phyloP scores from a whole-genome alignment of 2,797 vertebrate species.

The Macrochelys suwanniensis region DNA sequence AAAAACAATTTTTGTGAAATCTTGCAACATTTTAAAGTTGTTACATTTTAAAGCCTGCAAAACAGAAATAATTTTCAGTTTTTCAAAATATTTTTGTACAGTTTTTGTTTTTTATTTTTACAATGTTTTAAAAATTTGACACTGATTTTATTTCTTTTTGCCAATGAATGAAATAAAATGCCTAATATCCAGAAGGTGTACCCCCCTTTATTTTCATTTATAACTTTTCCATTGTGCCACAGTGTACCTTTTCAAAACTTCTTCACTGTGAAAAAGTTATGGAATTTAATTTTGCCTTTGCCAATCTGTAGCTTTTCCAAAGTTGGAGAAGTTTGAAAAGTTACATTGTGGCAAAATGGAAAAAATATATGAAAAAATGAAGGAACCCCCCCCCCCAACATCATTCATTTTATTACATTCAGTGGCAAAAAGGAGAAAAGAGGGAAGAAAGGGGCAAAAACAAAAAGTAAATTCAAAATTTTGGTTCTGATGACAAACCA shows the following conservation, averaged over 20 bases:
- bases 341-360: conserved; percentile 59
- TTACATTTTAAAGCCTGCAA: too few relatives aligned
- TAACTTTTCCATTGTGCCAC: conserved; percentile 46
- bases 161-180: neutral
- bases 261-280: conserved; percentile 35
- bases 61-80: neutral
- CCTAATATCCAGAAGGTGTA: neutral
- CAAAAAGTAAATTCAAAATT: neutral
- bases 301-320: conserved; percentile 17
- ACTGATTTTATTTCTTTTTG: neutral
- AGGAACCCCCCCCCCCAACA: conserved; percentile 36
- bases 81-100: neutral
- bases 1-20: neutral
- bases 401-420: neutral
- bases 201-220: too few relatives aligned
- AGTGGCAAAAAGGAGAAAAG: neutral
- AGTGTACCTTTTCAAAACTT: conserved; percentile 67
- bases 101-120: neutral
- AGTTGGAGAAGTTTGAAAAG: conserved; percentile 62
- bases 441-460: neutral
- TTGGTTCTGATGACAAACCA: neutral
- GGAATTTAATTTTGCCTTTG: conserved; percentile 69
- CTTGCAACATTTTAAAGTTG: neutral
- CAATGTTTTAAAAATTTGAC: neutral
- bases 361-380: conserved; percentile 57